Percentiles rank a stretch among this genome's conserved stretches.
Conservation (phyloP, 2,113 vertebrate species). For the Lucifuga dentata region DNA sequence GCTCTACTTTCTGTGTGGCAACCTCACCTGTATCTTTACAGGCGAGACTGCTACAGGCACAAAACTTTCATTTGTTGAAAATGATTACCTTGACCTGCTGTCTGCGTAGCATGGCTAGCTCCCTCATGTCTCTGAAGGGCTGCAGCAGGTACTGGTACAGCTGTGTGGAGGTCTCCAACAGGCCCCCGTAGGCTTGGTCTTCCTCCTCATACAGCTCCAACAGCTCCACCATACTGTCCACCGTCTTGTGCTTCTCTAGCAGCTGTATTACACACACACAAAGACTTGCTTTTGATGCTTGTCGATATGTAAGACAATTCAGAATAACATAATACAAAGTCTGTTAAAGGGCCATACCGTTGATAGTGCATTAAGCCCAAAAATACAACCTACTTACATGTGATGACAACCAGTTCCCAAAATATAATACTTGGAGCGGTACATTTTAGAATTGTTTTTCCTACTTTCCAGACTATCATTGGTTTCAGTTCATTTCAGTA, state of each 20-base stretch:
- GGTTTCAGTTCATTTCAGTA: too few relatives aligned
- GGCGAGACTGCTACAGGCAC: too few relatives aligned
- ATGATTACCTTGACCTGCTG: conserved; percentile 96
- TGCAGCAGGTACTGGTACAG: conserved; percentile 97
- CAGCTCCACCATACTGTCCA: conserved; percentile 95
- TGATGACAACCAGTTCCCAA: too few relatives aligned
- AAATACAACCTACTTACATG: too few relatives aligned
- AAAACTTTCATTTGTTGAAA: not conserved
- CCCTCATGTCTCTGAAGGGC: conserved; percentile 98
- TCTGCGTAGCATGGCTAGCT: conserved; percentile 95
- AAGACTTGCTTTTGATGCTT: not conserved
- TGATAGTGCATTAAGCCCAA: too few relatives aligned
- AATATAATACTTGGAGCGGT: too few relatives aligned
- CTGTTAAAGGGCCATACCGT: too few relatives aligned
- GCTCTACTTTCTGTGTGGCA: not conserved
- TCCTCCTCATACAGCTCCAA: conserved; percentile 93
- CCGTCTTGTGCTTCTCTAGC: conserved; percentile 92
- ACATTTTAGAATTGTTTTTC: too few relatives aligned
- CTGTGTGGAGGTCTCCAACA: conserved; percentile 94
- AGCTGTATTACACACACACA: conserved; percentile 79
- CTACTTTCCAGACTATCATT: too few relatives aligned
- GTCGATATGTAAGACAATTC: too few relatives aligned
- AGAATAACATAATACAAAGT: too few relatives aligned
- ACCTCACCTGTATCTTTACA: too few relatives aligned
- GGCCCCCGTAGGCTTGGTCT: conserved; percentile 91